These are phyloP conservation scores for Glyphotaelius pellucidus DNA, from an alignment of 2,888 invertebrate genomes.

Conservation along the genomic window DNA sequence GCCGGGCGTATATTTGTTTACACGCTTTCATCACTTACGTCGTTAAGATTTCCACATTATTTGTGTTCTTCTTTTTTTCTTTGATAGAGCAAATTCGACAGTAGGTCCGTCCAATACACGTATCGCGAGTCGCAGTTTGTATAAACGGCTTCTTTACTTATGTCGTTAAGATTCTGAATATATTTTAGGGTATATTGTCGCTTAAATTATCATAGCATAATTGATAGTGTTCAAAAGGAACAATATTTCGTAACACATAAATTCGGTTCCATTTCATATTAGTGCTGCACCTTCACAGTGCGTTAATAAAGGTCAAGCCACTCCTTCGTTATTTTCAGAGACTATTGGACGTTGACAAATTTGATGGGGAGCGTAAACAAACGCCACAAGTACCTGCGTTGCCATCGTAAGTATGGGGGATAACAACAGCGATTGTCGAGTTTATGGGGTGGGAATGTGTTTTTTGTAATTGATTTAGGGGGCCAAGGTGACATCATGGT, in stretches of 20 bases:
- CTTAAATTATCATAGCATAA: too few relatives aligned
- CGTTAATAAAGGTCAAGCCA: neutral
- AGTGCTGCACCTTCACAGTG: neutral
- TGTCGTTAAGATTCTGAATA: too few relatives aligned
- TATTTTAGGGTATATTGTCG: too few relatives aligned
- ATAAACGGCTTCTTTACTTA: too few relatives aligned
- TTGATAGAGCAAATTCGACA: too few relatives aligned
- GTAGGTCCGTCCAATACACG: too few relatives aligned
- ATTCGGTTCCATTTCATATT: neutral
- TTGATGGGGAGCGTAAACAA: slow-evolving; percentile 49
- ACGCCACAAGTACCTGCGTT: neutral
- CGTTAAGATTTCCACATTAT: too few relatives aligned
- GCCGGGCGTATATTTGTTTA: too few relatives aligned
- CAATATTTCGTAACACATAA: neutral
- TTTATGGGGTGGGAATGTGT: slow-evolving; percentile 25
- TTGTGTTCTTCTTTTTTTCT: too few relatives aligned
- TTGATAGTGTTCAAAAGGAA: neutral
- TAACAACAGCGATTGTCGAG: slow-evolving; percentile 37
- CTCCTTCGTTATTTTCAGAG: slow-evolving; percentile 13
- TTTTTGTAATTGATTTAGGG: slow-evolving; percentile 30
- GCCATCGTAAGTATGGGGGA: slow-evolving; percentile 26
- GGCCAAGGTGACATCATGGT: neutral
- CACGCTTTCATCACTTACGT: too few relatives aligned
- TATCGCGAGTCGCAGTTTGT: too few relatives aligned
- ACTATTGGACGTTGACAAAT: slow-evolving; percentile 53